Base-by-base conservation (phyloP, 2,888 invertebrate genomes). In the Lepidochrysops patricia region DNA sequence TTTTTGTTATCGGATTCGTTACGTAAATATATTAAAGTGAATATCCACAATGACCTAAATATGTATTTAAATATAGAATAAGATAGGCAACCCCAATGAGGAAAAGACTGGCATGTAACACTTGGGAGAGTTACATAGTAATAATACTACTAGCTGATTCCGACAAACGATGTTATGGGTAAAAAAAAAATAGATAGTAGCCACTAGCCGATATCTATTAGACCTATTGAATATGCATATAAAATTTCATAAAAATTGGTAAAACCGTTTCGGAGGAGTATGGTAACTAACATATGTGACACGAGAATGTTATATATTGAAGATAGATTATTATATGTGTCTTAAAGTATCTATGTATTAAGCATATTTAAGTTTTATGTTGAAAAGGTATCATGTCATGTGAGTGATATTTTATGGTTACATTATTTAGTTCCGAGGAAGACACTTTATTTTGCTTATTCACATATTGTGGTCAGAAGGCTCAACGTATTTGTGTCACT, bases 31-130 rank as follows among this genome's bases (percentile, higher is more conserved):
- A 54, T 54, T 54, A 32, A 54, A 54, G 54, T 54, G 29, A 29
- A 54, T 32, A 54, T 54, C 54, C 32, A 54, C 54, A 54, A 54
- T 54, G 54, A 32, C 54, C 54, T 26, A 54, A 54, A 54, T 54
- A 12, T 54, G 29, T 32, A 54, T 32, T 50, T n/a, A 13, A 50
- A 26, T 25, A 50, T 50, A 50, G 26, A 43, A 43, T 43, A 19
- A 23, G 43, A 43, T 43, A 43, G 19, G 43, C 43, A 43, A n/a
- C n/a, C n/a, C n/a, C n/a, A n/a, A n/a, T 23, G 43, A 43, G 43
- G 43, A 43, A 43, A 23, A 43, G 3, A 43, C 43, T 3, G 9
- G 19, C 43, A 43, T 43, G 43, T 43, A n/a, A n/a, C n/a, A n/a
- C n/a, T n/a, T n/a, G 43, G 43, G 43, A 43, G 19, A 43, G 43